A percentile compares a stretch with the other conserved stretches of the same genome.
Conservation (phyloP, 2,888 invertebrate species). For the Neria commutata region DNA sequence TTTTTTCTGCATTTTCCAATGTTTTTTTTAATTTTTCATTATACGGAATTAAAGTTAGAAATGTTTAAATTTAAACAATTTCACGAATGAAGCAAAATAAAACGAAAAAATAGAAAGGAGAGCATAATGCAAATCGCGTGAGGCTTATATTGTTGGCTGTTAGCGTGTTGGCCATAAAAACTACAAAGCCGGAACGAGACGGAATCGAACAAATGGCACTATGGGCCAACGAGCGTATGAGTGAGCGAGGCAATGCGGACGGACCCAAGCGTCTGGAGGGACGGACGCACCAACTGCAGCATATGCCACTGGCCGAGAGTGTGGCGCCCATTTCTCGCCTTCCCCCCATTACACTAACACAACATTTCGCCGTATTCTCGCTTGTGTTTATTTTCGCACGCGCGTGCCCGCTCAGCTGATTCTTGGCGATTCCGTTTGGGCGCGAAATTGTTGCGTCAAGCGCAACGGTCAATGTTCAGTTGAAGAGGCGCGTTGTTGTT, state of each 20-base stretch:
- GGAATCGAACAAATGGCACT: too few species aligned
- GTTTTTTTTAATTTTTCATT: too few species aligned
- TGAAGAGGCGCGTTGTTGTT: conserved; percentile 14
- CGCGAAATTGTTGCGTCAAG: conserved; percentile 35
- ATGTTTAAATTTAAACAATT: too few species aligned
- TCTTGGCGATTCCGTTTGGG: conserved; percentile 23
- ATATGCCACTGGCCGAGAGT: too few species aligned
- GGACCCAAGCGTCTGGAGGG: conserved; percentile 20
- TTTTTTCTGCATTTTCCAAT: too few species aligned
- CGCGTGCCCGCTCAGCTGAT: conserved; percentile 14
- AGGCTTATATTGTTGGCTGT: not conserved
- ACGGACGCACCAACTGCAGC: too few species aligned
- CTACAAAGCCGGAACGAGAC: not conserved
- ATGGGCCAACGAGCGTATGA: too few species aligned
- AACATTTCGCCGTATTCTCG: not conserved
- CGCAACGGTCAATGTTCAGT: conserved; percentile 52
- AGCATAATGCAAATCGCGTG: conserved; percentile 1
- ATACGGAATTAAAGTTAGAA: too few species aligned
- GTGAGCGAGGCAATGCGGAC: conserved; percentile 11
- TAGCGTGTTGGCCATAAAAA: not conserved
- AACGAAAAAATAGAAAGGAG: not conserved
- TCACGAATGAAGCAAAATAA: too few species aligned
- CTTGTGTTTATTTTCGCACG: conserved; percentile 33
- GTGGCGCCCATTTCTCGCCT: too few species aligned
- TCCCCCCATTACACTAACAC: too few species aligned